Evolutionary conservation across 2,797 vertebrate genomes (phyloP).

Genomic region (Labeo calbasu): DNA sequence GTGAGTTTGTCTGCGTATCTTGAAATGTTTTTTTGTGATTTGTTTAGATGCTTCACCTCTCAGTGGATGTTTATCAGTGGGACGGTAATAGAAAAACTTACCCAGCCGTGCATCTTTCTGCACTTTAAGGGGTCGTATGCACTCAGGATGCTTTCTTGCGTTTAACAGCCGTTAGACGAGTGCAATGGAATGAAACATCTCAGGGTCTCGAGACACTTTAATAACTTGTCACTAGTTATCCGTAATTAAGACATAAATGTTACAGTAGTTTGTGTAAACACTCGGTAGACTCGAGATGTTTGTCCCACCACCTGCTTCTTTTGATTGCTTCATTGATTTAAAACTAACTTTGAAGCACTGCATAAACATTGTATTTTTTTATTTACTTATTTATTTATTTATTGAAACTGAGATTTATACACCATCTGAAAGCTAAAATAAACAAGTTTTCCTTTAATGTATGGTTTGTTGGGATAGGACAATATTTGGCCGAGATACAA

Average conservation of each 20-base stretch:
- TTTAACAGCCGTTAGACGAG: not conserved
- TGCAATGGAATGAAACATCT: not conserved
- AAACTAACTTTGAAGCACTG: not conserved
- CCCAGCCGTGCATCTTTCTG: not conserved
- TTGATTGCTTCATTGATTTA: not conserved
- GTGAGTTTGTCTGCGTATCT: not conserved
- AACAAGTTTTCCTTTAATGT: no score
- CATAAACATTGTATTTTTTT: not conserved
- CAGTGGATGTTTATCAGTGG: not conserved
- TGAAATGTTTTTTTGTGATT: not conserved
- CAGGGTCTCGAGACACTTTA: not conserved
- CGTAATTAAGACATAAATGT: slow-evolving; percentile 1
- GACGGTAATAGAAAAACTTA: not conserved
- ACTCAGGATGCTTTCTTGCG: slow-evolving; percentile 12
- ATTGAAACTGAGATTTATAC: no score
- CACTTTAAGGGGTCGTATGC: slow-evolving; percentile 3
- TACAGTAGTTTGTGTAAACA: not conserved
- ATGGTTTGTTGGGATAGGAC: no score
- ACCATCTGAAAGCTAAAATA: no score
- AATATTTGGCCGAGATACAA: no score
- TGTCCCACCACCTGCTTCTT: not conserved
- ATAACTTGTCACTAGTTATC: slow-evolving; percentile 23
- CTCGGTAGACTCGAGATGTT: not conserved
- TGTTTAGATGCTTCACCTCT: slow-evolving; percentile 16
- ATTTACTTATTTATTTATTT: not conserved